Conservation (phyloP, 1,140 invertebrate species). For the Panagrolaimus sp. region DNA sequence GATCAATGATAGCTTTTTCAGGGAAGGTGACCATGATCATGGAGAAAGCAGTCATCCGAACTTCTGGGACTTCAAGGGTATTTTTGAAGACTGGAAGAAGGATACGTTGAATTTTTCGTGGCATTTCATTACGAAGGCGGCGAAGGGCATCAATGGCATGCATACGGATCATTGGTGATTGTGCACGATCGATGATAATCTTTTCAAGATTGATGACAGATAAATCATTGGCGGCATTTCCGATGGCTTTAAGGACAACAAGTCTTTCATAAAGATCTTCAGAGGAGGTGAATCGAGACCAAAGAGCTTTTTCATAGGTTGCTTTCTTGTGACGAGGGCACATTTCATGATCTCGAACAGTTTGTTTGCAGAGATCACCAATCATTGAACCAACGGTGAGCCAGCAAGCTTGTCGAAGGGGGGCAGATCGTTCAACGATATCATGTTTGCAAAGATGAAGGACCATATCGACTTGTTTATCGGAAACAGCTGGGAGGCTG, state of each 20-base stretch:
- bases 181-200: slow-evolving; percentile 26
- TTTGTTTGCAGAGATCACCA: slow-evolving; percentile 36
- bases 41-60: slow-evolving; percentile 45
- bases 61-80: slow-evolving; percentile 37
- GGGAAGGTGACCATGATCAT: slow-evolving; percentile 39
- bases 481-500: slow-evolving; percentile 33
- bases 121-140: slow-evolving; percentile 32
- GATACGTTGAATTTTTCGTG: slow-evolving; percentile 38
- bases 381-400: slow-evolving; percentile 36
- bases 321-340: slow-evolving; percentile 41
- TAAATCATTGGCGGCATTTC: slow-evolving; percentile 45
- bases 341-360: slow-evolving; percentile 27
- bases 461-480: slow-evolving; percentile 24
- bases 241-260: slow-evolving; percentile 38
- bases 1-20: slow-evolving; percentile 28
- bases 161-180: no score
- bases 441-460: slow-evolving; percentile 35
- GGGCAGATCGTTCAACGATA: slow-evolving; percentile 14
- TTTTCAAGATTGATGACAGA: slow-evolving; percentile 33
- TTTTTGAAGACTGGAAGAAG: slow-evolving; percentile 43
- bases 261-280: slow-evolving; percentile 43
- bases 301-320: slow-evolving; percentile 32
- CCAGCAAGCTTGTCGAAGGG: slow-evolving; percentile 37
- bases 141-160: slow-evolving; percentile 38
- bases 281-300: slow-evolving; percentile 5